Base-by-base conservation (phyloP, 2,888 invertebrate species). In the Peribatodes rhomboidaria region DNA sequence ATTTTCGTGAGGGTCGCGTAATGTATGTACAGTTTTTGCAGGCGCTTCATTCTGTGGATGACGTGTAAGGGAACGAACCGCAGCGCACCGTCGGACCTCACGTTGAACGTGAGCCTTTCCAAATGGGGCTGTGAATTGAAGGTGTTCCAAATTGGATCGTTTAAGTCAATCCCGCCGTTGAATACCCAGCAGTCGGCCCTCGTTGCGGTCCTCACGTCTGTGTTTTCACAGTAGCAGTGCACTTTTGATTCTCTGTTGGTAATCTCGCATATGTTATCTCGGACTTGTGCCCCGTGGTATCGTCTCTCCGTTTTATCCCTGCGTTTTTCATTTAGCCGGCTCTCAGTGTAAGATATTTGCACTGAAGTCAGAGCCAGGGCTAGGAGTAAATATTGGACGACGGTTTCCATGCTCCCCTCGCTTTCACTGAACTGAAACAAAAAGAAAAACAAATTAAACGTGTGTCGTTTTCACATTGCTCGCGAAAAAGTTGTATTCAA, bases 121-220 rank as follows among this genome's bases (percentile, higher is more conserved):
- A 97, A 83, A 72, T 95, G 94, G 18, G 95, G 95, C 80, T 97
- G 97, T 11, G 96, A 95, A 61, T 94, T 93, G 84, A 97, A 97
- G 67, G 95, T 94, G 47, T 94, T 91, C 97, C 97, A 97, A 71
- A 96, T 94, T 11, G 95, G 94, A 81, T 96, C 95, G 57, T 95
- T 95, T 75, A 96, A 95, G 66, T 94, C 94, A 10, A 95, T 94
- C 14, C 95, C 95, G 27, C 94, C 94, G 63, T 95, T 95, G 84
- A 97, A 96, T n/a, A 97, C 94, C 95, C 96, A 95, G 78, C 97
- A 98, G 78, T 96, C 96, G 6, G 96, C 96, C 68, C 95, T 94
- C 11, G 95, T 95, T 0, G 96, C 96, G 10, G 89, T 87, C 76
- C 86, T 88, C n/a, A 90, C 81, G 65, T 93, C 93, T 20, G 93